These are phyloP conservation scores for Ephydatia muelleri DNA, from an alignment of 37 sponge, comb jelly and placozoan genomes.

Conservation along the genomic window DNA sequence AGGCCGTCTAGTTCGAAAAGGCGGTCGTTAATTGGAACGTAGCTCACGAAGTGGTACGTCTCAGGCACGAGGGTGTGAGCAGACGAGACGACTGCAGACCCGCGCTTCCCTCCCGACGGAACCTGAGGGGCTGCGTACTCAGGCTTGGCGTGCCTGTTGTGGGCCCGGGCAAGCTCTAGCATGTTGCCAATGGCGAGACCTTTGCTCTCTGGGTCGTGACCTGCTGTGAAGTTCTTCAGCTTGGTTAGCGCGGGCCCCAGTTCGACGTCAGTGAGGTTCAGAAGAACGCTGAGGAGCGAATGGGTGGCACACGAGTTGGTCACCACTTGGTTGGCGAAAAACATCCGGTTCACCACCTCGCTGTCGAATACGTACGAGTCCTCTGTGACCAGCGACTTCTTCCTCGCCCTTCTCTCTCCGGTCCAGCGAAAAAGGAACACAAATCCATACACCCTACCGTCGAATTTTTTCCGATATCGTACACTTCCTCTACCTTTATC, in stretches of 20 bases:
- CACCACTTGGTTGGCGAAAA: slow-evolving; percentile 93
- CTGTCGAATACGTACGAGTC: slow-evolving; percentile 70
- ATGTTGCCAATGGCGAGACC: slow-evolving; percentile 89
- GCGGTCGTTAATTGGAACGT: slow-evolving; percentile 86
- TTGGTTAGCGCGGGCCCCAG: slow-evolving; percentile 67
- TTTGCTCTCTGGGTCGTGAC: slow-evolving; percentile 84
- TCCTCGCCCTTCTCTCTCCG: slow-evolving; percentile 59
- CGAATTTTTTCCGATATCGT: slow-evolving; percentile 71
- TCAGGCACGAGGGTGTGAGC: slow-evolving; percentile 50
- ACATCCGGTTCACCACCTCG: slow-evolving; percentile 79
- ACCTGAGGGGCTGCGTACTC: slow-evolving; percentile 12
- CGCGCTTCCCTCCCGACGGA: slow-evolving; percentile 7
- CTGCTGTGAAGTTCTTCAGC: slow-evolving; percentile 78
- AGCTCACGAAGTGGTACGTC: slow-evolving; percentile 93
- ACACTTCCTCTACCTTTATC: slow-evolving; percentile 92
- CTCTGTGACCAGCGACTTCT: slow-evolving; percentile 35
- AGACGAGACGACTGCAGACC: slow-evolving; percentile 29
- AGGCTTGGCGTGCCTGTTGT: slow-evolving; percentile 89
- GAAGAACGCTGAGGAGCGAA: slow-evolving; percentile 87
- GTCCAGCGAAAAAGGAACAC: slow-evolving; percentile 90
- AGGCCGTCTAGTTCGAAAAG: slow-evolving; percentile 95
- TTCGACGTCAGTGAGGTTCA: slow-evolving; percentile 68
- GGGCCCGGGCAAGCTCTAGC: slow-evolving; percentile 74
- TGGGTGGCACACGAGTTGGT: slow-evolving; percentile 98
- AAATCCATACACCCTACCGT: slow-evolving; percentile 82